Base-by-base conservation (phyloP, 2,113 vertebrate genomes). In the Thamnaconus septentrionalis region DNA sequence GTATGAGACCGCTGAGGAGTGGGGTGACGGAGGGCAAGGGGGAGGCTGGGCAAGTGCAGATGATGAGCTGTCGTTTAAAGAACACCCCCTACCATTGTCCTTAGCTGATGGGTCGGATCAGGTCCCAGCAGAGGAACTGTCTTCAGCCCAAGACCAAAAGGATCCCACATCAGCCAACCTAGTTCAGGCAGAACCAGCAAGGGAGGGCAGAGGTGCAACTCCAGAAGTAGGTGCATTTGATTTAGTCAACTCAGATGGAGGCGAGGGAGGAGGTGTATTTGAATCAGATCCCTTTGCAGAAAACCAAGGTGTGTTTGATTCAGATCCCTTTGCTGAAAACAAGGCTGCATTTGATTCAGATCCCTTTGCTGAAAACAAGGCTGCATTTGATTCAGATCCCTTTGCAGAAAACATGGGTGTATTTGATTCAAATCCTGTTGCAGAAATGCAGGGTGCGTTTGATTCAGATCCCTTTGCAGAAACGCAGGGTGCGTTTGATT, bases 1-100 rank as follows among this genome's bases (percentile, higher is more conserved):
- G 8, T 91, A 91, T 68, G 89, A 91, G 65, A 90, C 85, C 0
- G 87, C 84, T 49, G 90, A 91, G 53, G 91, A 92, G 59, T 89
- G 87, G 87, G 87, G 65, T 10, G 89, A 88, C 51, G 71, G 58
- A 3, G 78, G 71, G 52, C 85, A 83, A 39, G 85, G 79, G 0
- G 68, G 83, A n/a, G 87, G 78, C 47, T 90, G 87, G 85, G 69
- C 63, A 1, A 88, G 78, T 60, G 80, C 83, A 1, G 90, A 90
- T 42, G 85, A 87, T 48, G 86, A 89, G 3, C 67, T 71, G 3
- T 77, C 64, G 18, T 40, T 57, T 57, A 73, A 60, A 49, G 59
- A 78, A 47, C 48, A 0, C 9, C 8, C 9, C 0, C n/a, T 31
- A 31, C 18, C 18, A 31, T 31, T 31, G 18, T 31, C 18, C 18